Base-by-base conservation (phyloP, 2,888 invertebrate species). In the Opisthograptis luteolata region DNA sequence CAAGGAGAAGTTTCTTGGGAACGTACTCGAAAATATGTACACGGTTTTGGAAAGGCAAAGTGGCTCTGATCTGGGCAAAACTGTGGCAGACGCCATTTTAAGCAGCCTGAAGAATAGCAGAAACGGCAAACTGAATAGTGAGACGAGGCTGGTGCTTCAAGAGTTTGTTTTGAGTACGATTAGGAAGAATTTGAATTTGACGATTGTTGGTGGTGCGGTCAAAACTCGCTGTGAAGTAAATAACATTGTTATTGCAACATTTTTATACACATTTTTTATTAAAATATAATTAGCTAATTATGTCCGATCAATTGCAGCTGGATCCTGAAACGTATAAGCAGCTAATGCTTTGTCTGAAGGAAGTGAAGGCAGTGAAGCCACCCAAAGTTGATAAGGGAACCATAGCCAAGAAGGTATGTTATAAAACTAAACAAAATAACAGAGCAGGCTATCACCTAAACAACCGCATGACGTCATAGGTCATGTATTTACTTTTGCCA, bases 1-100 rank as follows among this genome's bases (percentile, higher is more conserved):
- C 0, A 89, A 89, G 58, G 66, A 78, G 8, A 85, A 76, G 47
- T 86, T 90, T 41, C 57, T 89, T 12, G 81, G 84, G 48, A 90
- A 90, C 54, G 82, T 90, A 0, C 85, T 90, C 42, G 88, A 88
- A 37, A 88, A 89, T 44, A 89, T 89, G 89, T 83, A 83, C 44
- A 82, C 81, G 0, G 74, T 85, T 3, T 61, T 89, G 28, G 85
- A 81, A 40, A 79, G 70, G 46, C 68, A 86, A 60, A 59, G 66
- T 1, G 75, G 76, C 30, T 76, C 78, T 1, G 55, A 58, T 1
- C 53, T 74, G 0, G 89, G 88, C 0, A 84, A 81, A 64, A 70
- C 73, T 4, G 64, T 89, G 1, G 87, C 84, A 0, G 77, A 83
- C 10, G 58, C 70, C 10, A 68, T 89, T 3, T 39, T 87, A 3